These are phyloP conservation scores for Heterotilapia buettikoferi DNA, from an alignment of 2,113 vertebrate species.

Conservation along the genomic window DNA sequence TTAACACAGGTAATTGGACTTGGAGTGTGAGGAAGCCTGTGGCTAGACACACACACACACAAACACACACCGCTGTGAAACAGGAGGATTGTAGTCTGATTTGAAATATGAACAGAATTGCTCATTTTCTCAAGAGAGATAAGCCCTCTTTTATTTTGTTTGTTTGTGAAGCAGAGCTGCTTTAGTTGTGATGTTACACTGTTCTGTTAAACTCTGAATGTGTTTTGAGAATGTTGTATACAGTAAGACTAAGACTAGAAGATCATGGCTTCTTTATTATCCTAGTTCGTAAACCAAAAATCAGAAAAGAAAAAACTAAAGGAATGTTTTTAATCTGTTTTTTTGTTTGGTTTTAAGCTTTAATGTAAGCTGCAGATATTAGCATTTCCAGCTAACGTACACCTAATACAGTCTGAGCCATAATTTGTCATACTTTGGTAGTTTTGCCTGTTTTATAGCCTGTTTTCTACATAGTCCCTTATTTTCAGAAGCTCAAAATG, in stretches of 20 bases:
- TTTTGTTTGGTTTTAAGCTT: not conserved
- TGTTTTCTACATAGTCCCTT: not conserved
- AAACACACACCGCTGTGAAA: not conserved
- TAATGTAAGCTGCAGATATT: not conserved
- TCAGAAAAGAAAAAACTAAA: not conserved
- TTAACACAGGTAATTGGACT: constrained; percentile 73
- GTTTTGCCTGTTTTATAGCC: not conserved
- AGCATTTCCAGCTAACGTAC: not conserved
- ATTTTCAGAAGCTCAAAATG: not conserved
- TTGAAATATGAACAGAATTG: constrained; percentile 5
- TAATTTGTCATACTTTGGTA: not conserved
- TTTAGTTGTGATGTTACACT: not conserved
- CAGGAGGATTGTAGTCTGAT: constrained; percentile 4
- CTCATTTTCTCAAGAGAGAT: not conserved
- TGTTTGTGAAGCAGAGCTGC: not conserved
- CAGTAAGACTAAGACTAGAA: not conserved
- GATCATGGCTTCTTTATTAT: not conserved
- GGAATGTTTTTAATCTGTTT: not conserved
- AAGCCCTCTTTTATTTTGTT: not conserved
- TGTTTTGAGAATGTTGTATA: not conserved
- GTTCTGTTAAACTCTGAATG: not conserved
- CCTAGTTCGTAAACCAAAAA: not conserved
- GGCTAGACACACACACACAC: constrained; percentile 29
- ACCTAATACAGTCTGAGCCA: not conserved
- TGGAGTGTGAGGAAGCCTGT: constrained; percentile 46